phyloP scores from a whole-genome alignment of 2,888 invertebrate genomes.

The Crossocerus cetratus region DNA sequence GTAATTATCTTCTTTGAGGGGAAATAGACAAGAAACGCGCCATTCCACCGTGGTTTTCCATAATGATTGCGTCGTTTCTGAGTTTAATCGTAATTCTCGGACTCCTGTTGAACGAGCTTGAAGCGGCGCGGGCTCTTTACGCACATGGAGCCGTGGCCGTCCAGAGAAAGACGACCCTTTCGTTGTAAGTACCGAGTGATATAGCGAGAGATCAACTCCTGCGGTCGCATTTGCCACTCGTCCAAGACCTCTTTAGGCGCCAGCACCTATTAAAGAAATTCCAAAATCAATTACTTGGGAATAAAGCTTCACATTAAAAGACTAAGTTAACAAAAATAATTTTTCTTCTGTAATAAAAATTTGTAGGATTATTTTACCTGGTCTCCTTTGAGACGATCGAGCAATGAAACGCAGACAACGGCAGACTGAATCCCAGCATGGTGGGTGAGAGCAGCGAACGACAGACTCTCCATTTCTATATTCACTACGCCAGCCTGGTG shows the following conservation, averaged over 20 bases:
- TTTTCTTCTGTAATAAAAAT: too few relatives aligned
- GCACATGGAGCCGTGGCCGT: constrained; percentile 87
- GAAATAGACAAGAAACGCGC: too few relatives aligned
- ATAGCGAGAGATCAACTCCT: constrained; percentile 88
- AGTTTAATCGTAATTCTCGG: constrained; percentile 90
- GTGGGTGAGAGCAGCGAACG: constrained; percentile 95
- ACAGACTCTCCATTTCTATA: constrained; percentile 98
- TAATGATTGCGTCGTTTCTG: not conserved
- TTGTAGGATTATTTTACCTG: constrained; percentile 81
- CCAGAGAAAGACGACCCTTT: constrained; percentile 84
- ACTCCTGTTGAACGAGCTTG: constrained; percentile 93
- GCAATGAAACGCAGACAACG: constrained; percentile 94
- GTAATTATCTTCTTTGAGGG: not conserved
- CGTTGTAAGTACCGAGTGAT: constrained; percentile 90
- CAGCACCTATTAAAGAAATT: constrained; percentile 78
- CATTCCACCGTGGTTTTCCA: too few relatives aligned
- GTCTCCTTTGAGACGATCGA: constrained; percentile 95
- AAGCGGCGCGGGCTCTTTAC: constrained; percentile 92
- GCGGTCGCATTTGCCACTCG: constrained; percentile 94
- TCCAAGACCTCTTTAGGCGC: constrained; percentile 92
- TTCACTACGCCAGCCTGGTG: constrained; percentile 91
- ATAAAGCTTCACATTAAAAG: not conserved
- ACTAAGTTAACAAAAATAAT: not conserved
- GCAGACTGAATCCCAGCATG: constrained; percentile 95
- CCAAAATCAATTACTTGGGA: too few relatives aligned